Conservation (phyloP, 2,113 vertebrate genomes). For the Leucosticte australis region DNA sequence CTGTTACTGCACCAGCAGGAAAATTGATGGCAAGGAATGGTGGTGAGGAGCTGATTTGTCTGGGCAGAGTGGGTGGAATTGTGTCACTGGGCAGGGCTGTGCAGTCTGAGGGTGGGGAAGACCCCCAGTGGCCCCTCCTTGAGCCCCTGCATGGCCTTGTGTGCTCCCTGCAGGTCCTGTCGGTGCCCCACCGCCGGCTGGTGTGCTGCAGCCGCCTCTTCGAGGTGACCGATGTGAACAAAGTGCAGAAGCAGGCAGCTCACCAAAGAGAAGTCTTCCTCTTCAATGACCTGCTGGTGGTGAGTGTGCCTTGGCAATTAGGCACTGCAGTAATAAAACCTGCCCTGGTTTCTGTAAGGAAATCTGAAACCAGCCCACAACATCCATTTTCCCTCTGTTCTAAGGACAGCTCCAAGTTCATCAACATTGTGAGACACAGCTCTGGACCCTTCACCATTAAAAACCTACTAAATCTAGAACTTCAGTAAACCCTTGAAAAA, state of each 20-base stretch:
- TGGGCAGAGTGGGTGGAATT: background rate
- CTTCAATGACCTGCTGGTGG: slow-evolving; percentile 97
- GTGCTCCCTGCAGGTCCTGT: slow-evolving; percentile 83
- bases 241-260: slow-evolving; percentile 93
- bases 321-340: background rate
- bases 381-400: background rate
- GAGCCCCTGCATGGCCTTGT: background rate
- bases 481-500: slow-evolving; percentile 1
- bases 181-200: slow-evolving; percentile 91
- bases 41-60: background rate
- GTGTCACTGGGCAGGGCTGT: background rate
- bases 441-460: background rate
- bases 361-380: background rate
- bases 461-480: background rate
- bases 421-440: background rate
- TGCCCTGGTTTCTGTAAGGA: background rate
- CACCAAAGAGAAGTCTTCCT: slow-evolving; percentile 98
- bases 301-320: slow-evolving; percentile 67
- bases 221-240: slow-evolving; percentile 94
- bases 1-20: background rate
- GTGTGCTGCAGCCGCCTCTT: slow-evolving; percentile 98
- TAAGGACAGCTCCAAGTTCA: background rate
- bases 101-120: background rate
- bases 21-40: background rate
- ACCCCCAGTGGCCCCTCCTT: background rate